phyloP scores from a whole-genome alignment of 1,140 invertebrate genomes.

The Nylanderia fulva region DNA sequence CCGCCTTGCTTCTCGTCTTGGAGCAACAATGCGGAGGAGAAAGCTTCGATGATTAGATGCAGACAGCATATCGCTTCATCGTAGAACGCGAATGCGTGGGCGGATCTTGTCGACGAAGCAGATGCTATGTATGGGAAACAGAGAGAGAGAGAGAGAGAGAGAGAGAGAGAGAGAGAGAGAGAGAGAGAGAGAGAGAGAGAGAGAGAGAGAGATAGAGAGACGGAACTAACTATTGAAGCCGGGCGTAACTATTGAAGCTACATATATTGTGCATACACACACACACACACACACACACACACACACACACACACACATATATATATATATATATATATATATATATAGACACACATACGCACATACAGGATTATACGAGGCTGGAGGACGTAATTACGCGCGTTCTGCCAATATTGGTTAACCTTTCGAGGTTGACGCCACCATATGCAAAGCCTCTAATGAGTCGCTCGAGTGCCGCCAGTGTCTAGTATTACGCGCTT shows the following conservation, averaged over 20 bases:
- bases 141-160: slow-evolving; percentile 16
- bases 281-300: slow-evolving; percentile 46
- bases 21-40: background rate
- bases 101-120: slow-evolving; percentile 48
- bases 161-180: slow-evolving; percentile 17
- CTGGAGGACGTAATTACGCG: slow-evolving; percentile 83
- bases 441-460: slow-evolving; percentile 85
- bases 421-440: slow-evolving; percentile 86
- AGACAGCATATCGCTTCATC: slow-evolving; percentile 25
- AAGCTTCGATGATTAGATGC: slow-evolving; percentile 21
- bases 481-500: slow-evolving; percentile 79
- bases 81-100: slow-evolving; percentile 27
- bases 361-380: slow-evolving; percentile 66
- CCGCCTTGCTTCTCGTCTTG: background rate
- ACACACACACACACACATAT: slow-evolving; percentile 54
- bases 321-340: slow-evolving; percentile 17
- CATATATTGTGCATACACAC: background rate
- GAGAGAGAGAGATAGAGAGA: no score
- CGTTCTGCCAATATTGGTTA: slow-evolving; percentile 86
- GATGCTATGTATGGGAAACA: slow-evolving; percentile 3
- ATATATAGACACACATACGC: slow-evolving; percentile 30
- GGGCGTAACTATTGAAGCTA: slow-evolving; percentile 77
- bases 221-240: no score
- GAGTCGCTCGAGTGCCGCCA: slow-evolving; percentile 83
- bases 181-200: no score